A percentile compares a stretch with the other conserved stretches of the same genome.
These are phyloP conservation scores for Anabas testudineus DNA, from an alignment of 2,797 vertebrate species.

Conservation along the genomic window DNA sequence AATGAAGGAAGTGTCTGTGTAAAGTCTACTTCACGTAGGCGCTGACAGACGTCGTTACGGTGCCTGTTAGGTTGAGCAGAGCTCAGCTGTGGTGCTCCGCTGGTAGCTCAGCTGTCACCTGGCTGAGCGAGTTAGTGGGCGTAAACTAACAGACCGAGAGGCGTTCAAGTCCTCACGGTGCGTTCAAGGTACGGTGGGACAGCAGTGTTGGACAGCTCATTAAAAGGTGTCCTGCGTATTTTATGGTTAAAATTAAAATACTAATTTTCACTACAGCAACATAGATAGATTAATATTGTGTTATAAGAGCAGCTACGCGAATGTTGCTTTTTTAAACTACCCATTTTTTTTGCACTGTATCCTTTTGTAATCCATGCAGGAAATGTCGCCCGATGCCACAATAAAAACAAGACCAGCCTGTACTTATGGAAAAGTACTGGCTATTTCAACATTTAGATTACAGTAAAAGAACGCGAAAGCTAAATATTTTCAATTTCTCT, in stretches of 20 bases:
- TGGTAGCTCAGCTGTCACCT: constrained; percentile 74
- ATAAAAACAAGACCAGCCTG: background rate
- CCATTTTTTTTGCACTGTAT: background rate
- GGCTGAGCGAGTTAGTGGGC: constrained; percentile 73
- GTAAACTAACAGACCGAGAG: constrained; percentile 33
- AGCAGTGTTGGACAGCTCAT: background rate
- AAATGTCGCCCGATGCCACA: background rate
- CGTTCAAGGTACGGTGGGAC: constrained; percentile 19
- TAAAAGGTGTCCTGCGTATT: background rate
- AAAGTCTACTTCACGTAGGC: background rate
- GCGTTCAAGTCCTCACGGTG: constrained; percentile 35
- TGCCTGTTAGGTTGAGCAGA: background rate
- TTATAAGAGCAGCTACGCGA: background rate
- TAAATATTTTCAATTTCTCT: no score
- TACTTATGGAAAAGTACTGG: background rate
- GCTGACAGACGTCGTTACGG: background rate
- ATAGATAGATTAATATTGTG: background rate
- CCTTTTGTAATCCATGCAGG: background rate
- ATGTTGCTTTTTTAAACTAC: background rate
- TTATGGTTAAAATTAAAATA: background rate
- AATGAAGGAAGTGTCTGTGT: rapidly evolving
- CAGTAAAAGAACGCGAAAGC: no score
- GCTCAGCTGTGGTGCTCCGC: background rate
- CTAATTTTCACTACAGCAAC: background rate
- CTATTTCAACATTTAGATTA: background rate